Conservation (phyloP, 2,888 invertebrate species). For the Drepanosiphum platanoidis region DNA sequence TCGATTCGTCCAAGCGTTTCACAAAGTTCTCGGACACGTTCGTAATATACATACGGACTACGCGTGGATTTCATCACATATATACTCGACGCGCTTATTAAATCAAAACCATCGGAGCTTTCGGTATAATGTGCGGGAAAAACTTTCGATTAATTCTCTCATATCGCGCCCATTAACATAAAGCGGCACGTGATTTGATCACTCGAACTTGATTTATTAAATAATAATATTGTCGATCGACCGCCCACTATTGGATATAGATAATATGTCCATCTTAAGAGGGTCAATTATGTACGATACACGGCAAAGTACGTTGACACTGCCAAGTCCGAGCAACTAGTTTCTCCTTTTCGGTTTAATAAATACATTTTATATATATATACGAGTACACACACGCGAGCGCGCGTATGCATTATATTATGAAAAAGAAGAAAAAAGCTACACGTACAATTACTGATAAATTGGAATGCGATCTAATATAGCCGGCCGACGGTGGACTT, state of each 20-base stretch:
- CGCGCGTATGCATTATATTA: not conserved
- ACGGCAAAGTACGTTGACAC: conserved; percentile 16
- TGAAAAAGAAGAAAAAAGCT: conserved; percentile 45
- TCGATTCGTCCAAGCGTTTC: too few relatives aligned
- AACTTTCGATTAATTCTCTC: too few relatives aligned
- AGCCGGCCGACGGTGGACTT: conserved; percentile 45
- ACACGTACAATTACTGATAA: conserved; percentile 52
- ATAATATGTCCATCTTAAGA: not conserved
- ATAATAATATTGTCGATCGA: not conserved
- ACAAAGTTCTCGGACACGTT: too few relatives aligned
- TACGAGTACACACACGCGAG: not conserved
- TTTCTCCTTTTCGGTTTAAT: conserved; percentile 51
- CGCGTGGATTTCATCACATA: too few relatives aligned
- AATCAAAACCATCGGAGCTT: too few relatives aligned
- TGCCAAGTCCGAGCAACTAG: conserved; percentile 1
- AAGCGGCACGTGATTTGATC: too few relatives aligned
- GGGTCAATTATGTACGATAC: not conserved
- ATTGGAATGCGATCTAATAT: conserved; percentile 59
- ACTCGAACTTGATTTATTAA: too few relatives aligned
- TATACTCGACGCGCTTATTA: too few relatives aligned
- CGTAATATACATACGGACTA: too few relatives aligned
- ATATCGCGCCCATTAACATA: too few relatives aligned
- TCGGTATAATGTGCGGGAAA: too few relatives aligned
- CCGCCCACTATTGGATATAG: not conserved
- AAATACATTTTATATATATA: conserved; percentile 26